Evolutionary conservation across 2,888 invertebrate genomes (phyloP).

Genomic region (Drosophila silvestris): DNA sequence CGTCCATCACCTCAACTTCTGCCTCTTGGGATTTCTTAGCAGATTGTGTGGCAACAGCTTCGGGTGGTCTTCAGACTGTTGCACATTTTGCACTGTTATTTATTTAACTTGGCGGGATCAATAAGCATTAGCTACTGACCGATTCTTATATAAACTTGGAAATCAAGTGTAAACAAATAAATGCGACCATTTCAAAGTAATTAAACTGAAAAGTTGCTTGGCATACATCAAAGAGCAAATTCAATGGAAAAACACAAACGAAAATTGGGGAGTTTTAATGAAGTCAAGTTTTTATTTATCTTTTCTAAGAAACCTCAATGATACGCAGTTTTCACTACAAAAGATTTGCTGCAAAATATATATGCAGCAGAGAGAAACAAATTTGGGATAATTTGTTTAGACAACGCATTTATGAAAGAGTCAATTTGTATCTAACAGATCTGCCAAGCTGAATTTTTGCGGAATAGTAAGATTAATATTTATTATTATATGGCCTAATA

Average conservation of each 20-base stretch:
- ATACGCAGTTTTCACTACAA: not conserved
- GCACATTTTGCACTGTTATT: conserved; percentile 59
- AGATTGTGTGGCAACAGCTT: conserved; percentile 27
- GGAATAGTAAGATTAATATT: not conserved
- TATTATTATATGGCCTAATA: too few relatives aligned
- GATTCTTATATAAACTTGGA: conserved; percentile 4
- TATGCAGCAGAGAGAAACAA: not conserved
- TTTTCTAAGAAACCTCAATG: conserved; percentile 1
- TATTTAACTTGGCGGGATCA: conserved; percentile 51
- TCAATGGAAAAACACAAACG: conserved; percentile 3
- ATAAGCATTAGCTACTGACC: conserved; percentile 18
- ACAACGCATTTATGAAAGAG: not conserved
- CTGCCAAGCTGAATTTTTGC: not conserved
- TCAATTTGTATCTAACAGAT: not conserved
- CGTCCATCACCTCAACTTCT: conserved; percentile 9
- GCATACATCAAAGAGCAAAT: conserved; percentile 16
- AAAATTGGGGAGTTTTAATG: conserved; percentile 6
- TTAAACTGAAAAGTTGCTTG: conserved; percentile 8
- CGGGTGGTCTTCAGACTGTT: conserved; percentile 50
- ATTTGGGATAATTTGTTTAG: not conserved
- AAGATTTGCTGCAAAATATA: not conserved
- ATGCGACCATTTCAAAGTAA: conserved; percentile 24
- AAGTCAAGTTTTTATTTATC: conserved; percentile 3
- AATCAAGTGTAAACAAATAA: conserved; percentile 43
- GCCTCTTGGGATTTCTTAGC: conserved; percentile 30